Evolutionary conservation across 1,140 invertebrate genomes (phyloP), one percentile per base, ranked within the genome.

Genomic region (Cherax destructor): DNA sequence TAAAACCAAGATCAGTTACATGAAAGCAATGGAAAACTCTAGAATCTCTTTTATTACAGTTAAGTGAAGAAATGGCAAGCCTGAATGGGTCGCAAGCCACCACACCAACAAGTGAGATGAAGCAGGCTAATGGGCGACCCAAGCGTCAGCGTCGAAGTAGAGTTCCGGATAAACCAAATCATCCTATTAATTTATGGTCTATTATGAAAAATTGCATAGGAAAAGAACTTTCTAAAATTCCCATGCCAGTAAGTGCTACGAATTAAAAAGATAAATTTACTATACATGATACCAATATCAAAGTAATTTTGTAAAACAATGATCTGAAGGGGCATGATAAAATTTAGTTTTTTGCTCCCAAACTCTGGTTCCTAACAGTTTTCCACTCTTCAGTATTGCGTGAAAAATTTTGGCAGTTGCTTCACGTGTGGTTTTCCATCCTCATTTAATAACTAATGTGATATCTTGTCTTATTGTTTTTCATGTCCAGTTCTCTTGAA

Each of bases 191-290:
- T 94, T 95, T 99, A 65, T 99, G 99, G 99, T 98, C 98, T 93
- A 99, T 99, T 84, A 99, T 99, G 98, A 99, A 99, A 95, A 99
- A 99, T 94, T 99, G 99, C 94, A 99, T 99, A 94, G 97, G 99
- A 79, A 99, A 99, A 95, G 99, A 99, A 94, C 95, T 99, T 30
- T 98, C 98, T 13, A 99, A 99, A 96, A 99, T 99, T 93, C 99
- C 99, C 1, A 99, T 99, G 97, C 99, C 99, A 74, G 97, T 97
- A 94, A 95, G 94, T 95, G 65, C 41, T 65, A 18, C 21, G 0
- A 56, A 56, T 56, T 13, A 41, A 41, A 41, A 41, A 41, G 30
- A 41, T 41, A 41, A 41, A 41, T 41, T 41, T 41, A 41, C 30
- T 41, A 41, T 41, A 41, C 30, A 41, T 41, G 30, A 41, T 41